A percentile compares a stretch with the other conserved stretches of the same genome.
phyloP scores from a whole-genome alignment of 2,113 vertebrate species.

The Etheostoma cragini region DNA sequence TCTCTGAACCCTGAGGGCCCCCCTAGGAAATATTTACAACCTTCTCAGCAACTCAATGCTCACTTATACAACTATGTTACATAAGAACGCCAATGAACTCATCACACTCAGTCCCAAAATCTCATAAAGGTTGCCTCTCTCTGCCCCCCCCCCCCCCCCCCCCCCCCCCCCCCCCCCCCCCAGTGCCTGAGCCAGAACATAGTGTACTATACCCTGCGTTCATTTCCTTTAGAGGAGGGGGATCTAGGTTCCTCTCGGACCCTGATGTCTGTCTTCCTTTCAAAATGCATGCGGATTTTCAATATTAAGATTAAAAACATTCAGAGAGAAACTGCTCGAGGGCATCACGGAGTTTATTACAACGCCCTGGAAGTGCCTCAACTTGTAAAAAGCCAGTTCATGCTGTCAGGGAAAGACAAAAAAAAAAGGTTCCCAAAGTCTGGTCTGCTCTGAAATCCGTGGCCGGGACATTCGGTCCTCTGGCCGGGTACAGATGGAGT shows the following conservation, averaged over 20 bases:
- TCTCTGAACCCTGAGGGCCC: slow-evolving; percentile 26
- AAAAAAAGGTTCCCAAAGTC: slow-evolving; percentile 30
- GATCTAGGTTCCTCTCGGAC: not conserved
- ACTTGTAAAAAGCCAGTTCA: slow-evolving; percentile 21
- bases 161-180: not conserved
- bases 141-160: not conserved
- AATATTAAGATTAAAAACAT: not conserved
- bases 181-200: slow-evolving; percentile 37
- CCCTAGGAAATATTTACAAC: slow-evolving; percentile 32
- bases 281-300: not conserved
- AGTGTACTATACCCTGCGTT: slow-evolving; percentile 18
- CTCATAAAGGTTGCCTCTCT: slow-evolving; percentile 28
- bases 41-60: slow-evolving; percentile 14
- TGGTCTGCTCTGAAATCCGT: not conserved
- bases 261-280: not conserved
- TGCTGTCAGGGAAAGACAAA: slow-evolving; percentile 9
- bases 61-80: slow-evolving; percentile 53
- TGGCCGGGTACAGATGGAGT: slow-evolving; percentile 56
- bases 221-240: slow-evolving; percentile 25
- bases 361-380: slow-evolving; percentile 40
- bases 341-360: slow-evolving; percentile 1
- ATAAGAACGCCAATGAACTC: slow-evolving; percentile 37
- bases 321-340: not conserved
- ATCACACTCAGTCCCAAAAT: slow-evolving; percentile 19
- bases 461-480: slow-evolving; percentile 10